These are phyloP conservation scores for Microcebus griseorufus DNA, from an alignment of 2,113 vertebrate genomes.

Conservation along the genomic window DNA sequence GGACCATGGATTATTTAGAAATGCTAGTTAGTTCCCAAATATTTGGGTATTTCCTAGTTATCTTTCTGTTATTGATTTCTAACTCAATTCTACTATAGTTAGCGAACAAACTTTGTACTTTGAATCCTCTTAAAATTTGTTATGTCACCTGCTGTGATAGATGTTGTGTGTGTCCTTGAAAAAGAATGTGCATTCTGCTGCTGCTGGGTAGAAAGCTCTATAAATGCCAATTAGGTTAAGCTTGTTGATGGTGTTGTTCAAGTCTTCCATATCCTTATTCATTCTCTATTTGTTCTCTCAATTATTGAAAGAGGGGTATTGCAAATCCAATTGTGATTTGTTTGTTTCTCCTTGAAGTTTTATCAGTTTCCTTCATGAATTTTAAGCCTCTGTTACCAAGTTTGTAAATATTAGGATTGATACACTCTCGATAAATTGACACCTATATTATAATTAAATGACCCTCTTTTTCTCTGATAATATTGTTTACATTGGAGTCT, in stretches of 20 bases:
- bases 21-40: background rate
- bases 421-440: background rate
- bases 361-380: background rate
- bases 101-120: background rate
- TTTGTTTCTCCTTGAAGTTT: conserved; percentile 18
- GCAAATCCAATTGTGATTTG: background rate
- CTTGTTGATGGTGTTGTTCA: background rate
- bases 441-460: background rate
- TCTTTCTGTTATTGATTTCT: background rate
- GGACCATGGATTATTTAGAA: background rate
- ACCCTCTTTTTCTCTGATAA: background rate
- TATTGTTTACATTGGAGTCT: background rate
- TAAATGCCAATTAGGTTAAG: background rate
- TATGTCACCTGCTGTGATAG: background rate
- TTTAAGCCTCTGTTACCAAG: background rate
- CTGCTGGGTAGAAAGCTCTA: background rate
- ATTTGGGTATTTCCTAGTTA: background rate
- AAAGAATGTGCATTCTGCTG: background rate
- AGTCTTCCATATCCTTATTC: background rate
- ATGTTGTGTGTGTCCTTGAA: background rate
- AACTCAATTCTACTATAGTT: background rate
- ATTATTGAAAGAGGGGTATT: background rate
- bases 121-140: background rate
- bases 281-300: background rate
- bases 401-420: background rate